These are phyloP conservation scores for Dipodomys stephensi DNA, from an alignment of 2,113 vertebrate species.

Conservation along the genomic window DNA sequence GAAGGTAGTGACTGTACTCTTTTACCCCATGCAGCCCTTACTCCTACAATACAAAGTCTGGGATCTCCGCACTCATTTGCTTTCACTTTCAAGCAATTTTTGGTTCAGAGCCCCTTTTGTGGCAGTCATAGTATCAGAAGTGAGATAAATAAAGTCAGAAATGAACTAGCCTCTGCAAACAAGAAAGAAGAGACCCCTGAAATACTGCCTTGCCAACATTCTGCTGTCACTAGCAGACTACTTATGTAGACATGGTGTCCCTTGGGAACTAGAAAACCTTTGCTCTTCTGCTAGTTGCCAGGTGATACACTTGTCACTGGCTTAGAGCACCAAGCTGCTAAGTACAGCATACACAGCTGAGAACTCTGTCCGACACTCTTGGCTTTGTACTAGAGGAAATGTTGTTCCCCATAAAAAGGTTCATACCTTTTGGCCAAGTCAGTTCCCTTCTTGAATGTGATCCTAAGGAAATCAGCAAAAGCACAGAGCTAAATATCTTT, in stretches of 20 bases:
- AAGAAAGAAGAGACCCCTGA: not conserved
- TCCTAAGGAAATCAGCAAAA: slow-evolving; percentile 56
- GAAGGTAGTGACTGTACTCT: not conserved
- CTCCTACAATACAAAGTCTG: not conserved
- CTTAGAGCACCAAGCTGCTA: not conserved
- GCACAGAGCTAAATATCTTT: slow-evolving; percentile 35
- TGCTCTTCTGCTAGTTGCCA: slow-evolving; percentile 48
- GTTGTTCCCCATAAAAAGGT: not conserved
- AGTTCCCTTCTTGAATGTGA: slow-evolving; percentile 11
- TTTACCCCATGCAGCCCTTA: not conserved
- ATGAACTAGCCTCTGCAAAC: not conserved
- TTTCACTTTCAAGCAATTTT: not conserved
- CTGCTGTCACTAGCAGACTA: not conserved
- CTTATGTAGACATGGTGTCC: not conserved
- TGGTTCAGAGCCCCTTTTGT: not conserved
- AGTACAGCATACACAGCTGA: not conserved
- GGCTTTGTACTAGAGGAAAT: not conserved
- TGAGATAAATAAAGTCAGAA: not conserved
- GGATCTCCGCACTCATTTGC: not conserved
- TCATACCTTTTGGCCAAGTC: not conserved
- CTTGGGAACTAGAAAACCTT: slow-evolving; percentile 10
- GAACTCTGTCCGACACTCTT: not conserved
- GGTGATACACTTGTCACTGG: slow-evolving; percentile 17
- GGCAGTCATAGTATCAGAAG: not conserved
- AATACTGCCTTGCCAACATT: not conserved